Percentiles rank a stretch among this genome's conserved stretches.
phyloP scores from a whole-genome alignment of 2,888 invertebrate genomes.

The Morpho helenor region DNA sequence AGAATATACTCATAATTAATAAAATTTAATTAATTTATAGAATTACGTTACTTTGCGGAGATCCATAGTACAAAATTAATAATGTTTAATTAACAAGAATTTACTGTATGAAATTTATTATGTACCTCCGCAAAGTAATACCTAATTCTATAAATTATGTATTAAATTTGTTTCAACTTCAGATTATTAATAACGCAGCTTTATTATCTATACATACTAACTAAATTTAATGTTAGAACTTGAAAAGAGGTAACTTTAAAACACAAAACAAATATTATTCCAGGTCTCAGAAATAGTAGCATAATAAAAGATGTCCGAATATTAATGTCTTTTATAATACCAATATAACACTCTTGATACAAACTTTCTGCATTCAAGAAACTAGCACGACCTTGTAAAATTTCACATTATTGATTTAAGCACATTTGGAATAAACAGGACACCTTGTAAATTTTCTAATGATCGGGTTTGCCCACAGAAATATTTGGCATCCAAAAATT shows the following conservation, averaged over 20 bases:
- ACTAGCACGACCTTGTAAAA: slow-evolving; percentile 32
- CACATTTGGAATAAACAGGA: slow-evolving; percentile 29
- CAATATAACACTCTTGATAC: slow-evolving; percentile 4
- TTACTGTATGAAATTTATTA: too few relatives aligned
- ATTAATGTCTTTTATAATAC: slow-evolving; percentile 16
- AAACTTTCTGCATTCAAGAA: slow-evolving; percentile 23
- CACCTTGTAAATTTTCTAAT: slow-evolving; percentile 25
- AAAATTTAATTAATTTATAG: too few relatives aligned
- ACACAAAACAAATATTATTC: slow-evolving; percentile 12
- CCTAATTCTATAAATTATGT: too few relatives aligned
- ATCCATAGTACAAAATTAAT: too few relatives aligned
- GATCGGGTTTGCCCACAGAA: slow-evolving; percentile 32
- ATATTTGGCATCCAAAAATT: slow-evolving; percentile 12
- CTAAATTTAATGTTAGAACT: too few relatives aligned
- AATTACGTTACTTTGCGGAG: too few relatives aligned
- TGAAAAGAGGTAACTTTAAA: background rate
- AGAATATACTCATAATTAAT: too few relatives aligned
- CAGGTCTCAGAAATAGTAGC: slow-evolving; percentile 6
- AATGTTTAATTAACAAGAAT: too few relatives aligned
- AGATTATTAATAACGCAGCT: too few relatives aligned
- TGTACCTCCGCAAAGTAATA: too few relatives aligned
- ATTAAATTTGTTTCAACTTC: too few relatives aligned
- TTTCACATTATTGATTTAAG: slow-evolving; percentile 34
- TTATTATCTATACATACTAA: too few relatives aligned
- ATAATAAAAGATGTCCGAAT: slow-evolving; percentile 14